phyloP scores from a whole-genome alignment of 2,113 vertebrate genomes.

The Amazona vittata region DNA sequence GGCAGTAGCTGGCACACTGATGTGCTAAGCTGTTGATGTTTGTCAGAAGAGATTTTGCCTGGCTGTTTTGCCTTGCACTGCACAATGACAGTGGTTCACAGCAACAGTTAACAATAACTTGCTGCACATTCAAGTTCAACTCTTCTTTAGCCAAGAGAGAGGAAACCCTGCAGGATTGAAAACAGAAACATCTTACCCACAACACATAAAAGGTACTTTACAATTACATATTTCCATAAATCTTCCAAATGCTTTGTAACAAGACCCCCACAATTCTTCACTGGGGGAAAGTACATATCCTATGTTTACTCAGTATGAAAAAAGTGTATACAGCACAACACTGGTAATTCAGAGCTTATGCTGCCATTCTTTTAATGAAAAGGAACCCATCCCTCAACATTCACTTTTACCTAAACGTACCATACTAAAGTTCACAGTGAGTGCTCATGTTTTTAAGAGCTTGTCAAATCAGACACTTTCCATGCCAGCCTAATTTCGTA shows the following conservation, averaged over 20 bases:
- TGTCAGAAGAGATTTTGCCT: slow-evolving; percentile 64
- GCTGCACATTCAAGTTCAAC: slow-evolving; percentile 85
- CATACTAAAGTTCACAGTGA: background rate
- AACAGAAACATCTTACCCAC: background rate
- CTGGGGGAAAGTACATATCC: background rate
- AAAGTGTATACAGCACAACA: background rate
- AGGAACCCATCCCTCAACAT: background rate
- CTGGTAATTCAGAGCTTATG: background rate
- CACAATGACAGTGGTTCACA: slow-evolving; percentile 86
- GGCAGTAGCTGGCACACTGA: slow-evolving; percentile 68
- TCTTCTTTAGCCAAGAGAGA: slow-evolving; percentile 84
- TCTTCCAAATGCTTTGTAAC: background rate
- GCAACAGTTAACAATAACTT: slow-evolving; percentile 89
- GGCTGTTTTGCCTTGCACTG: slow-evolving; percentile 58
- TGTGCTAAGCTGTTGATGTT: slow-evolving; percentile 76
- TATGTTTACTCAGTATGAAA: background rate
- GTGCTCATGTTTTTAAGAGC: background rate
- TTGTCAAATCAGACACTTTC: background rate
- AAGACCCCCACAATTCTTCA: background rate
- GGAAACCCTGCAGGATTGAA: slow-evolving; percentile 78
- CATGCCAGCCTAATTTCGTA: background rate
- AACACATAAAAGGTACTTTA: background rate
- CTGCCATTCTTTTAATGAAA: background rate
- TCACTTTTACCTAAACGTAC: background rate
- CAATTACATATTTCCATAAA: background rate